phyloP scores from a whole-genome alignment of 2,797 vertebrate species.

The Halcyon smyrnensis region DNA sequence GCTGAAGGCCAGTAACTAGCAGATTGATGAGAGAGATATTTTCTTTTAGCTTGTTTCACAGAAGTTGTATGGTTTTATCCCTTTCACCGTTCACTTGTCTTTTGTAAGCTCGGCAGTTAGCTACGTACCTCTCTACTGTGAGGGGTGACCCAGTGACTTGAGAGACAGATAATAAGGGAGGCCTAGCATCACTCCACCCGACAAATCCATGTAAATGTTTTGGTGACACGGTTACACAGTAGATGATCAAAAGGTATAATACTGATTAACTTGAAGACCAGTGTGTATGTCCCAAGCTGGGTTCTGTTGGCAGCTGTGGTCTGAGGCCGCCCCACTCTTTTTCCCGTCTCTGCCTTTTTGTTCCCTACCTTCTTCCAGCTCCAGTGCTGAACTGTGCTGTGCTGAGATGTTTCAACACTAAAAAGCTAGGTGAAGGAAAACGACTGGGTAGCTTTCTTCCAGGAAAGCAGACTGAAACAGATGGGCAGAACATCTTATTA shows the following conservation, averaged over 20 bases:
- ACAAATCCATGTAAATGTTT: background rate
- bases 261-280: background rate
- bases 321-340: background rate
- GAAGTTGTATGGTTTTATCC: background rate
- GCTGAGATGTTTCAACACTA: background rate
- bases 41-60: background rate
- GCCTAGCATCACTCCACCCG: background rate
- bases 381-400: background rate
- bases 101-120: background rate
- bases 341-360: background rate
- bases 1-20: background rate
- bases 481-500: background rate
- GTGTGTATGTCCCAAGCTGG: background rate
- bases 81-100: background rate
- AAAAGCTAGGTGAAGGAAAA: background rate
- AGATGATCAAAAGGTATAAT: background rate
- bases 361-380: background rate
- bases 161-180: background rate
- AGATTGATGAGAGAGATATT: background rate
- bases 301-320: background rate
- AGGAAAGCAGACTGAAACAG: background rate
- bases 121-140: background rate
- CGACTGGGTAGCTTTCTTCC: background rate
- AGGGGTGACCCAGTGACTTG: background rate
- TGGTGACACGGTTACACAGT: background rate